These are phyloP conservation scores for Galeopterus variegatus DNA, from an alignment of 2,113 vertebrate species.

Conservation along the genomic window DNA sequence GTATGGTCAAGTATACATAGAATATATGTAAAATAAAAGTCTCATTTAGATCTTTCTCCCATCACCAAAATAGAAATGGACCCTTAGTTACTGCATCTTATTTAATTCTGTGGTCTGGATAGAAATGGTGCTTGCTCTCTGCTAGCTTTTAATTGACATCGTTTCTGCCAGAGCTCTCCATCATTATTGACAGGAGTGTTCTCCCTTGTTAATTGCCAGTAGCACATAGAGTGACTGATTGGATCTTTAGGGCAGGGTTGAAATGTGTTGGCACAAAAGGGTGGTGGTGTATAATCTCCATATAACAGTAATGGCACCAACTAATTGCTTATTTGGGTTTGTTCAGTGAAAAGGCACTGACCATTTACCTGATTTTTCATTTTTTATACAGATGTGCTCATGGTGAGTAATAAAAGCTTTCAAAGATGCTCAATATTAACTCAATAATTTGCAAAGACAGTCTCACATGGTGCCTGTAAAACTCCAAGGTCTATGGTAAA, in stretches of 20 bases:
- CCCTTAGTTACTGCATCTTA: neutral
- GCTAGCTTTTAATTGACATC: constrained; percentile 43
- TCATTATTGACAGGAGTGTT: constrained; percentile 65
- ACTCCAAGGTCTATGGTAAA: neutral
- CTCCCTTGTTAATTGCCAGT: constrained; percentile 63
- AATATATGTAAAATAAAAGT: neutral
- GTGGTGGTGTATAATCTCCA: neutral
- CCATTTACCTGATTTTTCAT: neutral
- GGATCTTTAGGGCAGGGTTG: constrained; percentile 15
- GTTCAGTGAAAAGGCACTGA: neutral
- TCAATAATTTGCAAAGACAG: neutral
- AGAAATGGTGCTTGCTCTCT: constrained; percentile 29
- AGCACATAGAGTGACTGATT: constrained; percentile 58
- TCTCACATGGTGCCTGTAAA: neutral
- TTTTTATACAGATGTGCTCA: neutral
- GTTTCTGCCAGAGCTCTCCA: constrained; percentile 50
- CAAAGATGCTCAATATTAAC: neutral
- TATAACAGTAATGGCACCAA: neutral
- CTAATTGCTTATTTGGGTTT: neutral
- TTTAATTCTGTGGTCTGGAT: neutral
- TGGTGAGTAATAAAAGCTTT: neutral
- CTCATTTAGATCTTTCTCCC: neutral
- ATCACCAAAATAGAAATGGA: constrained; percentile 21
- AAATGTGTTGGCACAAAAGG: constrained; percentile 45
- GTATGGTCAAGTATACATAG: neutral